Base-by-base conservation (phyloP, 2,113 vertebrate species). In the Alces alces region DNA sequence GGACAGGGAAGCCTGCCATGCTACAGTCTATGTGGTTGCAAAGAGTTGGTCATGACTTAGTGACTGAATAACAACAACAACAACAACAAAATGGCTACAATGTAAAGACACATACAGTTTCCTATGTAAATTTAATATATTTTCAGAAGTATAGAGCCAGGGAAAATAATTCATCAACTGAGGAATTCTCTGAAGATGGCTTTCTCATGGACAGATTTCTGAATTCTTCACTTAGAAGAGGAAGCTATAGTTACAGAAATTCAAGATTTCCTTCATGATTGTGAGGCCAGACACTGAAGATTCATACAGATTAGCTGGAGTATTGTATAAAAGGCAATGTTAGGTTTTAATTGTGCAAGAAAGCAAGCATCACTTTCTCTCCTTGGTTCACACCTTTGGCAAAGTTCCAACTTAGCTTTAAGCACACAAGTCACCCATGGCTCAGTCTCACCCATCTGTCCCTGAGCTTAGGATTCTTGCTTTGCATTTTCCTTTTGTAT, bases 401-500 rank as follows among this genome's bases (percentile, higher is more conserved):
- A 57, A 92, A 88, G 11, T 83, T 79, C 43, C 57, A 2, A 54
- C 12, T 92, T 55, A 79, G 76, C 50, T 94, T 86, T 58, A 92
- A 95, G 33, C 16, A n/a, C 11, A 66, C 8, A 43, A 36, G 13
- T 28, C 78, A n/a, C 12, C 17, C 50, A 2, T 15, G 50, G 64
- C 17, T 92, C 66, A 76, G 13, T 97, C n/a, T 64, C 80, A 7
- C 39, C 0, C 43, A 33, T 25, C 5, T 55, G 12, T 82, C 15
- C 61, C 30, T 86, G 55, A 94, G 47, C n/a, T 97, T 96, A 88
- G 93, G 86, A 43, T 50, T 93, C 43, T 52, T 12, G 52, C 97
- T 95, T 84, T 93, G 27, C 47, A 43, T 86, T 95, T 98, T 87
- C 15, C 91, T 70, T 82, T 91, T 98, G 97, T 96, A 83, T 52